Evolutionary conservation across 2,888 invertebrate species (phyloP).

Genomic region (Dynastes maya): DNA sequence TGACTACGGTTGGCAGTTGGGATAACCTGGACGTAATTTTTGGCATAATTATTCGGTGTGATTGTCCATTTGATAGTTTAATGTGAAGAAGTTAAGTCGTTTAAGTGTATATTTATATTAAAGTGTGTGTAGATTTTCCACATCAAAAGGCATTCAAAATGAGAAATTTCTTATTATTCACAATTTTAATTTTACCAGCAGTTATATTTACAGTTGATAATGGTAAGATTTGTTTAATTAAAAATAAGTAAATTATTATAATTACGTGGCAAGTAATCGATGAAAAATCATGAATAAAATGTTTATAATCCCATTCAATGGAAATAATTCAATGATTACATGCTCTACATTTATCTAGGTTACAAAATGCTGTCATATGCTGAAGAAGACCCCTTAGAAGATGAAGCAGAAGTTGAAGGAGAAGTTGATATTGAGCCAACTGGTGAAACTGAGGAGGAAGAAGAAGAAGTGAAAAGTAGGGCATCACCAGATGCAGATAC

Average conservation of each 20-base stretch:
- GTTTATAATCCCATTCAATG: neutral
- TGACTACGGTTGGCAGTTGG: slow-evolving; percentile 56
- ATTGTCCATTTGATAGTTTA: slow-evolving; percentile 37
- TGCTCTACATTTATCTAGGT: slow-evolving; percentile 64
- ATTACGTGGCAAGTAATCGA: slow-evolving; percentile 70
- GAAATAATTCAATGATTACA: neutral
- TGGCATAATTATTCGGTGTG: slow-evolving; percentile 17
- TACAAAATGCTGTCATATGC: slow-evolving; percentile 74
- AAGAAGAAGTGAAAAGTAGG: slow-evolving; percentile 78
- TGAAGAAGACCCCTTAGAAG: slow-evolving; percentile 81
- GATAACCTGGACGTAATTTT: slow-evolving; percentile 40
- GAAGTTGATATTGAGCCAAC: slow-evolving; percentile 77
- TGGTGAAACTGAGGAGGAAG: slow-evolving; percentile 75
- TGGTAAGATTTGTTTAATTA: slow-evolving; percentile 75
- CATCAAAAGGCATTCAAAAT: slow-evolving; percentile 68
- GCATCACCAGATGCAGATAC: slow-evolving; percentile 95
- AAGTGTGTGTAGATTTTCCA: slow-evolving; percentile 1
- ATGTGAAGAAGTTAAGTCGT: slow-evolving; percentile 38
- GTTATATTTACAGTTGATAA: slow-evolving; percentile 80
- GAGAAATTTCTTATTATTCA: slow-evolving; percentile 79
- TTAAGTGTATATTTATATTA: neutral
- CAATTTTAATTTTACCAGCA: slow-evolving; percentile 80
- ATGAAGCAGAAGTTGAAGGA: slow-evolving; percentile 80
- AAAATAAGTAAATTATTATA: slow-evolving; percentile 55
- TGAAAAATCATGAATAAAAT: neutral